phyloP scores from a whole-genome alignment of 2,113 vertebrate species.

The Chunga burmeisteri region DNA sequence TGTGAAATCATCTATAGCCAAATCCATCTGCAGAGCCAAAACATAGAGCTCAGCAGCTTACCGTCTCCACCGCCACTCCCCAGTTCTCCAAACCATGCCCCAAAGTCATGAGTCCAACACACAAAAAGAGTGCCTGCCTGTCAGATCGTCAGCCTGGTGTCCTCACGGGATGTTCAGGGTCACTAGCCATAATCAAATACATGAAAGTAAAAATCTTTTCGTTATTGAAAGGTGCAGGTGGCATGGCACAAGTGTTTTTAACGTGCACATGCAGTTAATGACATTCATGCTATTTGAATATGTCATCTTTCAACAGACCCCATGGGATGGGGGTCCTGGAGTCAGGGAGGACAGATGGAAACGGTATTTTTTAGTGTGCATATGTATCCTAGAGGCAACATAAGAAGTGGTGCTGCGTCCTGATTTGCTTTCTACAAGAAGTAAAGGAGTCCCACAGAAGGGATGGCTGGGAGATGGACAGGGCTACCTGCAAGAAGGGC shows the following conservation, averaged over 20 bases:
- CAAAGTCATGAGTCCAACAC: neutral
- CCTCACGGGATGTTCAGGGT: neutral
- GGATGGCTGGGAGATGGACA: neutral
- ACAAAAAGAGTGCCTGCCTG: neutral
- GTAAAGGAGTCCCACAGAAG: neutral
- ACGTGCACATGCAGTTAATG: accelerated
- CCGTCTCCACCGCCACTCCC: neutral
- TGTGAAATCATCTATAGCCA: neutral
- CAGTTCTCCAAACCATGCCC: neutral
- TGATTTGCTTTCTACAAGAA: neutral
- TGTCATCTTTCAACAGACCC: neutral
- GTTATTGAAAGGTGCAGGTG: neutral
- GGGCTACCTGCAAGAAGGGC: neutral
- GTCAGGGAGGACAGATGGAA: neutral
- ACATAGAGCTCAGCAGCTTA: neutral
- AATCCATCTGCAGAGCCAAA: neutral
- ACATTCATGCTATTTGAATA: neutral
- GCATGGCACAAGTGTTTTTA: neutral
- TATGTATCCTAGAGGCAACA: neutral
- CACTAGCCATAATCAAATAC: neutral
- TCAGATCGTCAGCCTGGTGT: neutral
- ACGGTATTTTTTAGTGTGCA: neutral
- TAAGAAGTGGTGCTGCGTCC: neutral
- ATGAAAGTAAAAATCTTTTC: neutral
- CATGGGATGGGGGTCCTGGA: neutral